Conservation (phyloP, 2,888 invertebrate species). For the Drosophila mulleri region DNA sequence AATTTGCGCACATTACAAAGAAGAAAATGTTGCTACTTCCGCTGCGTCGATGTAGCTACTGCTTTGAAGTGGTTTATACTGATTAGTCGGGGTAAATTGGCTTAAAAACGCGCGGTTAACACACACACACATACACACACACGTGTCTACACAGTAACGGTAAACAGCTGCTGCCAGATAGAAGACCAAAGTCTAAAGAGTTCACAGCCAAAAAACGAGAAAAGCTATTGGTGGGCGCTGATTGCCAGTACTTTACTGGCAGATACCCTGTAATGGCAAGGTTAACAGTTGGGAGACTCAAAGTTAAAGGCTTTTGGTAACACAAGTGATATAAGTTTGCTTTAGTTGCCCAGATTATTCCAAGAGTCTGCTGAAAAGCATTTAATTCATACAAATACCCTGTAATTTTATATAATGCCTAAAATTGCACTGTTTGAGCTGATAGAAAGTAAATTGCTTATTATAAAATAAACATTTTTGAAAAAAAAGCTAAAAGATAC, state of each 20-base stretch:
- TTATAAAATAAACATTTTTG: background rate
- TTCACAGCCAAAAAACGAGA: background rate
- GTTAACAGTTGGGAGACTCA: accelerated
- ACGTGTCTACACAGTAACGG: background rate
- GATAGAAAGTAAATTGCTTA: background rate
- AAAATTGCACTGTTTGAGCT: background rate
- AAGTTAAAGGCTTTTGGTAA: background rate
- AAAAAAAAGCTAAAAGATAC: too few species aligned
- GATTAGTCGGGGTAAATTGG: conserved; percentile 75
- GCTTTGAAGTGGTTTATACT: conserved; percentile 79
- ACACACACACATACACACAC: conserved; percentile 18
- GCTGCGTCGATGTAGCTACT: conserved; percentile 31
- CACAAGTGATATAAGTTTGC: background rate
- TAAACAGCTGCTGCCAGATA: conserved; percentile 14
- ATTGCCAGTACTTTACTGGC: background rate
- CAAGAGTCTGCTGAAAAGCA: background rate
- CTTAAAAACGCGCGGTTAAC: conserved; percentile 66
- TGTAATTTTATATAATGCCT: background rate
- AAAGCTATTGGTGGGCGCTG: background rate
- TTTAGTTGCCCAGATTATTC: background rate
- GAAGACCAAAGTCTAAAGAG: conserved; percentile 27
- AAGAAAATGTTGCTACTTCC: conserved; percentile 54
- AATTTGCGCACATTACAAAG: conserved; percentile 68
- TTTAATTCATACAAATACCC: background rate
- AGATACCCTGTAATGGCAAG: conserved; percentile 6